Conservation (phyloP, 2,797 vertebrate species). For the Gymnothorax javanicus region DNA sequence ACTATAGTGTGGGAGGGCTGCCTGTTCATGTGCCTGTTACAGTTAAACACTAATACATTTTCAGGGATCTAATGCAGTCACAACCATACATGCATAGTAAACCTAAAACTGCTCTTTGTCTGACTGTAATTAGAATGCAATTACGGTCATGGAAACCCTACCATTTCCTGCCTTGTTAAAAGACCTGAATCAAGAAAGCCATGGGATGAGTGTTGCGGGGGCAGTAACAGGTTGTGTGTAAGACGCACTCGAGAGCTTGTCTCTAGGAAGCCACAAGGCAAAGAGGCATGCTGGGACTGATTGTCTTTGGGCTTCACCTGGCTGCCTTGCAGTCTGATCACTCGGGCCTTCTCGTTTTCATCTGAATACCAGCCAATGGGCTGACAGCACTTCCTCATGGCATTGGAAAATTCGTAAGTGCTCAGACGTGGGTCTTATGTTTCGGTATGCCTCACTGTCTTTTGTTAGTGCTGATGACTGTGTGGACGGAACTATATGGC, state of each 20-base stretch:
- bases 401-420: too few species aligned
- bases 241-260: background rate
- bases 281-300: background rate
- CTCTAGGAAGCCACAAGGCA: background rate
- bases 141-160: background rate
- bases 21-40: background rate
- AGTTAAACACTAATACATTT: background rate
- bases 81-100: background rate
- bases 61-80: background rate
- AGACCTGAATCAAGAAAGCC: background rate
- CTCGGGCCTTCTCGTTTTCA: background rate
- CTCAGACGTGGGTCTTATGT: background rate
- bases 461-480: background rate
- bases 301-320: background rate
- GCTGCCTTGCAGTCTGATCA: background rate
- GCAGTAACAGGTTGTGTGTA: background rate
- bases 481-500: background rate
- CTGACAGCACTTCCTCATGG: background rate
- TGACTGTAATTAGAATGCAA: constrained; percentile 8
- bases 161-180: background rate
- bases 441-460: background rate
- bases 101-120: background rate
- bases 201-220: background rate
- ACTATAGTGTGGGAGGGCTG: background rate
- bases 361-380: background rate